A percentile compares a stretch with the other conserved stretches of the same genome.
Evolutionary conservation across 2,113 vertebrate species (phyloP).

Genomic region (Ia io): DNA sequence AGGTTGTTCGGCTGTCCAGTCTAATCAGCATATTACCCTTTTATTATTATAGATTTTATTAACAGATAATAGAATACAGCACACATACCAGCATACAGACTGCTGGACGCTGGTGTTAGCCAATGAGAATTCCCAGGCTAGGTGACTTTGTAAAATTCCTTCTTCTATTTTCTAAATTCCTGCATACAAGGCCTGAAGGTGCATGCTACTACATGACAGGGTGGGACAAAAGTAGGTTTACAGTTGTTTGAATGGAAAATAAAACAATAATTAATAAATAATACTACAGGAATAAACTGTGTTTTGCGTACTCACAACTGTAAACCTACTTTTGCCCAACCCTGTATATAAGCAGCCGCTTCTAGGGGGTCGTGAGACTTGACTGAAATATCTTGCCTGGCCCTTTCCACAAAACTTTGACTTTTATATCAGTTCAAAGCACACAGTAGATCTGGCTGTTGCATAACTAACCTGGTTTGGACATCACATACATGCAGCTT

Average conservation of each 20-base stretch:
- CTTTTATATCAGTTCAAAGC: background rate
- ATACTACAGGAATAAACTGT: background rate
- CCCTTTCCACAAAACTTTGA: background rate
- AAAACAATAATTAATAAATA: background rate
- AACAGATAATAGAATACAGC: background rate
- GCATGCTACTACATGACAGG: background rate
- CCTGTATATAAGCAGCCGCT: background rate
- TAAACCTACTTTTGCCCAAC: background rate
- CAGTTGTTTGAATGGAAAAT: background rate
- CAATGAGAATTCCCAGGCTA: background rate
- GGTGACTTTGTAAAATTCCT: background rate
- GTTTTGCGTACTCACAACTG: background rate
- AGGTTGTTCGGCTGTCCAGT: too few relatives aligned
- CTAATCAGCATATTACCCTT: too few relatives aligned
- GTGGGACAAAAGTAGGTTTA: background rate
- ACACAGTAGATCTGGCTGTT: background rate
- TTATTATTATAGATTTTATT: background rate
- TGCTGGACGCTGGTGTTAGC: background rate
- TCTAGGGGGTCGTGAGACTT: background rate
- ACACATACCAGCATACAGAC: background rate
- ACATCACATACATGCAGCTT: accelerated
- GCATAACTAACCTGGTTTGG: background rate
- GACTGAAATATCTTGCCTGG: background rate
- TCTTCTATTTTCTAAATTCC: background rate
- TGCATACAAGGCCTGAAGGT: background rate